phyloP scores from a whole-genome alignment of 1,140 invertebrate species.

The Drosophila arawakana region DNA sequence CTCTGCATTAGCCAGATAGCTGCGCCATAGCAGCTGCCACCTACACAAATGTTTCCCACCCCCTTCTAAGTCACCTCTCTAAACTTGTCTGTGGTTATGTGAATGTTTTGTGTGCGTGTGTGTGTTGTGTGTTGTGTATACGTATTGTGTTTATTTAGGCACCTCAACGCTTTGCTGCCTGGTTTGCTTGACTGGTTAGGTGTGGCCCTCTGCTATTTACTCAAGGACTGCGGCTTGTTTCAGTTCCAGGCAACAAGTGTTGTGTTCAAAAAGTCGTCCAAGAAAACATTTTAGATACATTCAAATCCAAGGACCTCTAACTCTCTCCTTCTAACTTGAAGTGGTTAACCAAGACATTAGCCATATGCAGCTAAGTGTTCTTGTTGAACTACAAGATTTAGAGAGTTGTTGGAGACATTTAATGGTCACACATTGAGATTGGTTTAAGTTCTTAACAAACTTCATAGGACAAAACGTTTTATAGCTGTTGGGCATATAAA shows the following conservation, averaged over 20 bases:
- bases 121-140: slow-evolving; percentile 19
- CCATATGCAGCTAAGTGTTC: not conserved
- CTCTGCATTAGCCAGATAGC: slow-evolving; percentile 34
- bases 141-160: slow-evolving; percentile 55
- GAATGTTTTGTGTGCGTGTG: not conserved
- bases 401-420: not conserved
- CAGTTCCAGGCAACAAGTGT: slow-evolving; percentile 62
- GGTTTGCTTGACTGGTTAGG: slow-evolving; percentile 49
- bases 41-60: not conserved
- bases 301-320: slow-evolving; percentile 6
- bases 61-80: not conserved
- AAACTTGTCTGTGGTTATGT: slow-evolving; percentile 23
- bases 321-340: slow-evolving; percentile 12
- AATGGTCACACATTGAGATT: not conserved
- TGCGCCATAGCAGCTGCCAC: slow-evolving; percentile 18
- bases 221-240: slow-evolving; percentile 30
- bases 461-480: not conserved
- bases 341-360: slow-evolving; percentile 20
- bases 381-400: not conserved
- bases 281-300: slow-evolving; percentile 25
- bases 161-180: slow-evolving; percentile 41
- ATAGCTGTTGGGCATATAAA: not conserved
- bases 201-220: slow-evolving; percentile 46
- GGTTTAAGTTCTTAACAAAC: not conserved
- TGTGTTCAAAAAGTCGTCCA: slow-evolving; percentile 2